Conservation (phyloP, 2,797 vertebrate species). For the Lepilemur ruficaudatus region DNA sequence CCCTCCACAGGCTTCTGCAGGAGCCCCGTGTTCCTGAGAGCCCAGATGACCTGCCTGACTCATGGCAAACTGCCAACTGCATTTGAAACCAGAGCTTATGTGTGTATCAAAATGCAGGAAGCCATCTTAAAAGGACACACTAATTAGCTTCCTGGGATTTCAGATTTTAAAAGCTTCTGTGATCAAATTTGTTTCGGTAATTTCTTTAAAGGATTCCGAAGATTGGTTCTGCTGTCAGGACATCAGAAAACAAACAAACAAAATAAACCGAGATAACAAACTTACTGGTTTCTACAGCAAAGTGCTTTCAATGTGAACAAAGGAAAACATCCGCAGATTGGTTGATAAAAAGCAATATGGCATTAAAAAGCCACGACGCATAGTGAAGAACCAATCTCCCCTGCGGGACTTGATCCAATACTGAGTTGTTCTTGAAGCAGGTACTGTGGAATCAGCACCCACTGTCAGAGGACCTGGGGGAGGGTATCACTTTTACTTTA, state of each 20-base stretch:
- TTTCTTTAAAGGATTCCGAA: conserved; percentile 81
- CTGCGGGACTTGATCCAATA: background rate
- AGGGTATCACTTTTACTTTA: background rate
- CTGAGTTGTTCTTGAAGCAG: background rate
- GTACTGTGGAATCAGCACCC: background rate
- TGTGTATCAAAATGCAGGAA: conserved; percentile 84
- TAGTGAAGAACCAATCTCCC: background rate
- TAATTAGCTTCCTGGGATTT: conserved; percentile 86
- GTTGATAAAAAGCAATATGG: conserved; percentile 60
- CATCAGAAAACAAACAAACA: conserved; percentile 77
- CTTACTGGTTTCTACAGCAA: conserved; percentile 56
- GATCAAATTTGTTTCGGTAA: conserved; percentile 82
- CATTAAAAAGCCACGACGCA: background rate
- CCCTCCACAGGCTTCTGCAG: background rate
- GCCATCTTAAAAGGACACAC: conserved; percentile 83
- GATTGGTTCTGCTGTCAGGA: conserved; percentile 79
- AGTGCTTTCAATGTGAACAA: conserved; percentile 68
- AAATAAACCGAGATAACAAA: conserved; percentile 72
- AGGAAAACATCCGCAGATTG: background rate
- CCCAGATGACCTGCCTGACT: conserved; percentile 70
- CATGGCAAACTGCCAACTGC: conserved; percentile 78
- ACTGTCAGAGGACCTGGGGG: background rate
- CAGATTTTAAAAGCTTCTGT: conserved; percentile 85
- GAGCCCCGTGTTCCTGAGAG: conserved; percentile 45
- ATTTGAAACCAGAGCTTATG: conserved; percentile 80